These are phyloP conservation scores for Limnephilus marmoratus DNA, from an alignment of 2,888 invertebrate species.

Conservation along the genomic window DNA sequence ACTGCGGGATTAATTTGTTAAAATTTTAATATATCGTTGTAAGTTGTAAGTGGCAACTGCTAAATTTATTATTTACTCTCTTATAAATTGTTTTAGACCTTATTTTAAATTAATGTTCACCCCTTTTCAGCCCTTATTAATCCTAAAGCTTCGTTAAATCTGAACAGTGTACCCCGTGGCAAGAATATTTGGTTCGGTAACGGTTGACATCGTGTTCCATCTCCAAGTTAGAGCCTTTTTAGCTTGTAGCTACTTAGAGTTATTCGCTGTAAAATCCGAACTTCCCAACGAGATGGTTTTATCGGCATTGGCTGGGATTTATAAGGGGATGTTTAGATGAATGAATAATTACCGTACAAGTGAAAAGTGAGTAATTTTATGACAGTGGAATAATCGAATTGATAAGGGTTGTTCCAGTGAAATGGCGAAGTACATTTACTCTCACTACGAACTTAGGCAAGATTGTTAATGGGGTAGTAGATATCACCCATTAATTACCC, in stretches of 20 bases:
- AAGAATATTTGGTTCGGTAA: background rate
- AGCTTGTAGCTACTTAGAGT: background rate
- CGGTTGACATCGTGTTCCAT: background rate
- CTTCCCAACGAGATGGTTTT: background rate
- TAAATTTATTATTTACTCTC: background rate
- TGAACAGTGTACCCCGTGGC: background rate
- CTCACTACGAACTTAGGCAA: background rate
- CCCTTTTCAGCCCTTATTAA: background rate
- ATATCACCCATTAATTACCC: no score
- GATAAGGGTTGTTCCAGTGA: slow-evolving; percentile 42
- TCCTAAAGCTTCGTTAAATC: background rate
- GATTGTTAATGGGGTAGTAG: background rate
- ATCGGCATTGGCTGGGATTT: background rate
- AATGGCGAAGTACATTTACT: background rate
- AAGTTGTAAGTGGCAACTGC: background rate
- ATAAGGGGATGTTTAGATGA: slow-evolving; percentile 5
- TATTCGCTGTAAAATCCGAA: background rate
- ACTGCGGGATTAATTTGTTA: background rate
- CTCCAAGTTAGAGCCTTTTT: background rate
- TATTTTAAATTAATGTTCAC: background rate
- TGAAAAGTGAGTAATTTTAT: slow-evolving; percentile 43
- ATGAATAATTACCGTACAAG: slow-evolving; percentile 7
- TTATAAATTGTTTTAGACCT: background rate
- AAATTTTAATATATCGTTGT: background rate
- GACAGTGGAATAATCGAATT: slow-evolving; percentile 46